phyloP scores from a whole-genome alignment of 2,888 invertebrate species.

The Eupeodes latifasciatus region DNA sequence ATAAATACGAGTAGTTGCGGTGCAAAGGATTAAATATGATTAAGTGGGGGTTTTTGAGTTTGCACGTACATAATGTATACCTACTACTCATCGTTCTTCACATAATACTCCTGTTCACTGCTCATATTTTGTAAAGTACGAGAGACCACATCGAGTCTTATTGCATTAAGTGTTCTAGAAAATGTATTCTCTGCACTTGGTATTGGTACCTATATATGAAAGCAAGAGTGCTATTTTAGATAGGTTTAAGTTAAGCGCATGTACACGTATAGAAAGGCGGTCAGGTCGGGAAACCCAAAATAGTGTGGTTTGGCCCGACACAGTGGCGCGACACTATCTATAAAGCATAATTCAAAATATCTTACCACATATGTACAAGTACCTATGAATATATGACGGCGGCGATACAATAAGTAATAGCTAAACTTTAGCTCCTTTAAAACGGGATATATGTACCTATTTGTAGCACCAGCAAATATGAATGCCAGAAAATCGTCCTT shows the following conservation, averaged over 20 bases:
- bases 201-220: slow-evolving; percentile 4
- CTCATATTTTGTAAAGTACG: slow-evolving; percentile 58
- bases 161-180: slow-evolving; percentile 34
- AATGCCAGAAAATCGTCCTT: slow-evolving; percentile 57
- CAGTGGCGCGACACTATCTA: not conserved
- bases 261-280: not conserved
- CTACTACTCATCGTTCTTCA: slow-evolving; percentile 38
- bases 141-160: slow-evolving; percentile 63
- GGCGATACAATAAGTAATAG: slow-evolving; percentile 65
- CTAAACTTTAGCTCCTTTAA: slow-evolving; percentile 69
- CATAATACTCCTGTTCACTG: not conserved
- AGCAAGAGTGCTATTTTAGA: slow-evolving; percentile 37
- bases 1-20: slow-evolving; percentile 54
- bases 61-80: slow-evolving; percentile 48
- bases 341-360: slow-evolving; percentile 34
- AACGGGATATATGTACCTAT: slow-evolving; percentile 51
- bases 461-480: slow-evolving; percentile 37
- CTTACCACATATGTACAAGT: not conserved
- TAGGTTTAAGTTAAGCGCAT: slow-evolving; percentile 1
- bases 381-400: not conserved
- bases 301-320: slow-evolving; percentile 20
- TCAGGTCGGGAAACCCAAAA: slow-evolving; percentile 11
- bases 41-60: slow-evolving; percentile 61
- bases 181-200: slow-evolving; percentile 57
- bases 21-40: slow-evolving; percentile 68